Percentiles rank a stretch among this genome's conserved stretches.
Conservation (phyloP, 1,140 invertebrate species). For the Zophobas atratus region DNA sequence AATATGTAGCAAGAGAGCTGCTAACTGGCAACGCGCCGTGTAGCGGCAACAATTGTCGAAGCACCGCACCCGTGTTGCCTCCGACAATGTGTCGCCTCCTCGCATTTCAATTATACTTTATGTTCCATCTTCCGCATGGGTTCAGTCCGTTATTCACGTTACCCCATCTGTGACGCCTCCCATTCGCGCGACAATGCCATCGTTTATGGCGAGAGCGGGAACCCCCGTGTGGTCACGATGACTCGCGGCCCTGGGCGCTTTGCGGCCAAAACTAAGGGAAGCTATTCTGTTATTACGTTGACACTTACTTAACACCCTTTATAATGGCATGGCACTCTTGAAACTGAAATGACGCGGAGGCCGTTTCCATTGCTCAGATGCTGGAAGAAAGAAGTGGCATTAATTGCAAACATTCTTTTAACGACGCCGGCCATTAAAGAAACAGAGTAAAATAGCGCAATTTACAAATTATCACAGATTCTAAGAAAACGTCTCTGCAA, state of each 20-base stretch:
- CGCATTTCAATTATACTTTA: constrained; percentile 61
- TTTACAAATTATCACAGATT: constrained; percentile 3
- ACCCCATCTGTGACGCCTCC: constrained; percentile 57
- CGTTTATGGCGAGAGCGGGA: constrained; percentile 25
- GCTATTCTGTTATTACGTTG: constrained; percentile 16
- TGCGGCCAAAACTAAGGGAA: constrained; percentile 5
- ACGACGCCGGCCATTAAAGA: background rate
- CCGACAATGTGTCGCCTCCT: constrained; percentile 55
- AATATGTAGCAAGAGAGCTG: constrained; percentile 42
- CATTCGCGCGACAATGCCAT: constrained; percentile 49
- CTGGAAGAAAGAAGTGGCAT: background rate
- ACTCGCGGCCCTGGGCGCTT: background rate
- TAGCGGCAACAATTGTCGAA: constrained; percentile 48
- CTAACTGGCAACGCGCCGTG: constrained; percentile 20
- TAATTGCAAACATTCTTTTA: constrained; percentile 4
- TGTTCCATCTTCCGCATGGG: constrained; percentile 59
- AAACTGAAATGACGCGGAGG: constrained; percentile 8
- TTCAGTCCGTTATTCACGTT: constrained; percentile 54
- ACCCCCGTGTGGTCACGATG: constrained; percentile 33
- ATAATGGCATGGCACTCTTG: background rate
- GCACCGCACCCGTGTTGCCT: constrained; percentile 42
- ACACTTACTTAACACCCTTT: constrained; percentile 4
- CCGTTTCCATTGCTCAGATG: background rate
- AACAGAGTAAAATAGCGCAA: background rate
- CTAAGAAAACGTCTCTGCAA: background rate